phyloP scores from a whole-genome alignment of 2,888 invertebrate species.

The Sympetrum striolatum region DNA sequence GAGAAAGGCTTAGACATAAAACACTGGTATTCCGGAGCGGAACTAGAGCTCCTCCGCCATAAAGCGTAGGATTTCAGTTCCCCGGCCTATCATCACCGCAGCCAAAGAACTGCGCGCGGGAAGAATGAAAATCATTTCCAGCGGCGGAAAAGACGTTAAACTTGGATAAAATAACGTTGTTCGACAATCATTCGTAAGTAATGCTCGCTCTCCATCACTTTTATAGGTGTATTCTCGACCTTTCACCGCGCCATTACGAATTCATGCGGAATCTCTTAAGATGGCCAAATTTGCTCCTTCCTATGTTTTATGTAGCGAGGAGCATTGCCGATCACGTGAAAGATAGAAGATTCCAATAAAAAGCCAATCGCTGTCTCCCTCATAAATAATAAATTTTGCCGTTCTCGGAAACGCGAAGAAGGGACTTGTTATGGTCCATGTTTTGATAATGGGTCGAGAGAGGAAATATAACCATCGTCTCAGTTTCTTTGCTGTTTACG shows the following conservation, averaged over 20 bases:
- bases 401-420: not conserved
- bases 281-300: not conserved
- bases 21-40: not conserved
- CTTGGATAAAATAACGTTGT: not conserved
- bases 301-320: not conserved
- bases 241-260: not conserved
- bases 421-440: not conserved
- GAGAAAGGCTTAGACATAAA: not conserved
- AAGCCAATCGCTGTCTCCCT: not conserved
- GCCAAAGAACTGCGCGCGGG: not conserved
- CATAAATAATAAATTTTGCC: not conserved
- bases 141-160: not conserved
- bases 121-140: not conserved
- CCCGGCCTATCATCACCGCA: not conserved
- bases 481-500: too few relatives aligned
- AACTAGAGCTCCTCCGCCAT: not conserved
- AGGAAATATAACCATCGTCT: too few relatives aligned
- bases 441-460: not conserved
- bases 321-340: not conserved
- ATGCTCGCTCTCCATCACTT: not conserved
- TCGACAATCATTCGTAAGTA: not conserved
- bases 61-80: not conserved
- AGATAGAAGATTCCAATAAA: not conserved
- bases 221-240: not conserved
- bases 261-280: not conserved